Base-by-base conservation (phyloP, 2,797 vertebrate genomes). In the Orestias chungarensis region DNA sequence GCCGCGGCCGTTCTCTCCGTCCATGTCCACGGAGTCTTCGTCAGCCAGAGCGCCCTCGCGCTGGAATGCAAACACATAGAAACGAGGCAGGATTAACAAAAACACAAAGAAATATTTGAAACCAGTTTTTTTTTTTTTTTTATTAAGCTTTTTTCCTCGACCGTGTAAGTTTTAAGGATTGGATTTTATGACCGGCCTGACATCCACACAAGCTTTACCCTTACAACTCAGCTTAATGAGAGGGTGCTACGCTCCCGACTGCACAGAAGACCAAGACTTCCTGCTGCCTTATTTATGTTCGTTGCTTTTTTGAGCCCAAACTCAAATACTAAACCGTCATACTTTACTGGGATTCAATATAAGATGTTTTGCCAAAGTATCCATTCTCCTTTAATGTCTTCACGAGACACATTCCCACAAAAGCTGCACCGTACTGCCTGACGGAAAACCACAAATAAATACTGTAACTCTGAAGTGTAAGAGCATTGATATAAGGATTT, bases 21-120 rank as follows among this genome's bases (percentile, higher is more conserved):
- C 98, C 78, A 97, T 95, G 88, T 99, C 98, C 76, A 95, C 96
- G 1, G 97, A 96, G 84, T 99, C 98, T 1, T 99, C 98, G 50
- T 99, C 98, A 75, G 94, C 95, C 73, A 96, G 95, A 0, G 95
- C 95, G 9, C 97, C 97, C 93, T 99, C 98, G 73, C 97, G 97
- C 98, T 99, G 95, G 83, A 29, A 82, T 64, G 80, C 64, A 76
- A 38, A 79, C 31, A 79, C 52, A 84, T 67, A 87, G 68, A 87
- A 29, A 31, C 10, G 80, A 6, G 25, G 6, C 40, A 35, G 69
- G 46, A 64, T 3, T 54, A 54, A 54, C 6, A 79, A 86, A 74
- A 62, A 20, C 14, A 54, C 35, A 64, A 27, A n/a, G n/a, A n/a
- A n/a, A n/a, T n/a, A n/a, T n/a, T n/a, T n/a, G n/a, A n/a, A n/a